Evolutionary conservation across 2,113 vertebrate genomes (phyloP).

Genomic region (Puntigrus tetrazona): DNA sequence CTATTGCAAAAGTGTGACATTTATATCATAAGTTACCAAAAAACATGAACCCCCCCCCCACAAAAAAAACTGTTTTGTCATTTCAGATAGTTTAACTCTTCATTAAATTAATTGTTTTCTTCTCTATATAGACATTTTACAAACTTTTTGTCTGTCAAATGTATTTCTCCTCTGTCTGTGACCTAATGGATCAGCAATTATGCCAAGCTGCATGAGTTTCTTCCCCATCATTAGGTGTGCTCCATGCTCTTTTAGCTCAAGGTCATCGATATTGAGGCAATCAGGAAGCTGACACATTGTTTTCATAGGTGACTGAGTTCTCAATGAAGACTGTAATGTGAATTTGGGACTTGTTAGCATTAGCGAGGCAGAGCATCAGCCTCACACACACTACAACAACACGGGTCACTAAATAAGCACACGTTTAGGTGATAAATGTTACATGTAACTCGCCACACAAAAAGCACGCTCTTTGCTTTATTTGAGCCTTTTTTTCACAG

Average conservation of each 20-base stretch:
- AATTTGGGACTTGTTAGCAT: constrained; percentile 42
- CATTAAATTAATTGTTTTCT: background rate
- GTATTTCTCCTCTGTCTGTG: background rate
- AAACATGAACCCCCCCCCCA: too few relatives aligned
- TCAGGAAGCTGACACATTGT: constrained; percentile 55
- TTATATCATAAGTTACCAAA: too few relatives aligned
- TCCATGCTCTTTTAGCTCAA: constrained; percentile 55
- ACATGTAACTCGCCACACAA: background rate
- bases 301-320: constrained; percentile 55
- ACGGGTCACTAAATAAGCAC: constrained; percentile 34
- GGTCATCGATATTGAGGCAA: constrained; percentile 59
- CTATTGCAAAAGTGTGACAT: too few relatives aligned
- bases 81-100: constrained; percentile 24
- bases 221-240: constrained; percentile 50
- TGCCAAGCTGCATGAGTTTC: constrained; percentile 29
- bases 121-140: background rate
- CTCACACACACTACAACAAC: constrained; percentile 25
- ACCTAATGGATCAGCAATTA: constrained; percentile 39
- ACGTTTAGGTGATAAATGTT: background rate
- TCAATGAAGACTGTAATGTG: constrained; percentile 46
- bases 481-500: background rate
- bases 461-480: background rate
- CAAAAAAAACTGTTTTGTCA: background rate
- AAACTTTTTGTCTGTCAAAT: background rate
- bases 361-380: background rate